Percentiles rank a stretch among this genome's conserved stretches.
Conservation (phyloP, 2,113 vertebrate species). For the Ancistrus triradiatus region DNA sequence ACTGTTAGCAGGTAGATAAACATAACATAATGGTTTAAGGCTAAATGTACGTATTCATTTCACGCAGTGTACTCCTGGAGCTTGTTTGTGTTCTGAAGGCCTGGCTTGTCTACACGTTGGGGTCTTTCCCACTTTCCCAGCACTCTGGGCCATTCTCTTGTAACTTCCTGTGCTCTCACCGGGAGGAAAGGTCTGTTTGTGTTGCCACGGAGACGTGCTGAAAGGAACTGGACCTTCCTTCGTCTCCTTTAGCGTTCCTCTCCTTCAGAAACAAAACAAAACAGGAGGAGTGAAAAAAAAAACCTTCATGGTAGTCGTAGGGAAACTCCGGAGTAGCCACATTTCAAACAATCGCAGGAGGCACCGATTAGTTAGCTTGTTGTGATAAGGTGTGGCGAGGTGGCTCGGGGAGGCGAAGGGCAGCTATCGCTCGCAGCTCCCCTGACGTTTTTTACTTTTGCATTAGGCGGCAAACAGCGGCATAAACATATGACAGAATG, state of each 20-base stretch:
- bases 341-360: conserved; percentile 41
- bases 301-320: conserved; percentile 3
- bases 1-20: too few relatives aligned
- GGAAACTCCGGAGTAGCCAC: conserved; percentile 2
- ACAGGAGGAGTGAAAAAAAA: conserved; percentile 17
- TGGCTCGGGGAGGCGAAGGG: not conserved
- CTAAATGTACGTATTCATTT: not conserved
- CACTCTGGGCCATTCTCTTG: conserved; percentile 39
- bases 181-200: conserved; percentile 48
- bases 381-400: conserved; percentile 33
- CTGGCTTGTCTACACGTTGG: conserved; percentile 25
- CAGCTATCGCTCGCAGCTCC: not conserved
- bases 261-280: conserved; percentile 33
- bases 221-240: conserved; percentile 38
- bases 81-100: conserved; percentile 34
- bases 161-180: conserved; percentile 45
- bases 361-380: conserved; percentile 39
- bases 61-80: conserved; percentile 1
- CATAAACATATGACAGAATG: conserved; percentile 17
- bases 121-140: conserved; percentile 37
- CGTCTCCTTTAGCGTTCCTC: conserved; percentile 32
- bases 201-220: conserved; percentile 46
- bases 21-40: not conserved
- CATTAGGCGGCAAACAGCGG: not conserved
- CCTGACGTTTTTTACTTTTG: not conserved